Percentiles rank a stretch among this genome's conserved stretches.
Evolutionary conservation across 2,888 invertebrate species (phyloP).

Genomic region (Ichneumoninae sp.): DNA sequence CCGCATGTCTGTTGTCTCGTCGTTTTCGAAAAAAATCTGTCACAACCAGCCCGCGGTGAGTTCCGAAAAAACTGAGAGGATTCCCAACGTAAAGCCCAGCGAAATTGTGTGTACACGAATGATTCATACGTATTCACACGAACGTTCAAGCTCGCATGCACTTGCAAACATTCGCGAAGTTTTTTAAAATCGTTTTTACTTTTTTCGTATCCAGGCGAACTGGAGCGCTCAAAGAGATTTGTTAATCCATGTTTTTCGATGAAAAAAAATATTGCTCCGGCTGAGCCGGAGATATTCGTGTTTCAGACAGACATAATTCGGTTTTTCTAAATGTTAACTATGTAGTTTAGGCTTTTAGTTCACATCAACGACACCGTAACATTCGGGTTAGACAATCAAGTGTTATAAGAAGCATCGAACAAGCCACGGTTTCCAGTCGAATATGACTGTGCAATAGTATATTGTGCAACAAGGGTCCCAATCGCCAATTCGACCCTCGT

Average conservation of each 20-base stretch:
- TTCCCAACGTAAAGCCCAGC: constrained; percentile 7
- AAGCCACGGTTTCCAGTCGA: too few relatives aligned
- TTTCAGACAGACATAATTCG: too few relatives aligned
- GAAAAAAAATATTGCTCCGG: neutral
- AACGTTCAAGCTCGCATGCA: neutral
- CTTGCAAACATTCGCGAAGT: constrained; percentile 3
- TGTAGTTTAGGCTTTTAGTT: too few relatives aligned
- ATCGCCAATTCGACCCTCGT: too few relatives aligned
- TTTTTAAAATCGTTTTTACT: neutral
- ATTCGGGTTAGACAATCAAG: too few relatives aligned
- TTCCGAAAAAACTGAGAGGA: neutral
- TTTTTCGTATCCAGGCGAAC: neutral
- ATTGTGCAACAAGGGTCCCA: too few relatives aligned
- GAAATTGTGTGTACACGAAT: constrained; percentile 3
- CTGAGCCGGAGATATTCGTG: neutral
- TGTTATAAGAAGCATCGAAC: too few relatives aligned
- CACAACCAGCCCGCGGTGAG: neutral
- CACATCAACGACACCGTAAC: too few relatives aligned
- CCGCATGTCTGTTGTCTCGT: neutral
- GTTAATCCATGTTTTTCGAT: neutral
- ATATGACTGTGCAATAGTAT: too few relatives aligned
- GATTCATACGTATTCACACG: neutral
- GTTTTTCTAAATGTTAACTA: too few relatives aligned
- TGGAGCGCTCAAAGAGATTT: neutral
- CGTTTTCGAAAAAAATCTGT: neutral